Conservation (phyloP, 2,888 invertebrate species). For the Folsomia candida region DNA sequence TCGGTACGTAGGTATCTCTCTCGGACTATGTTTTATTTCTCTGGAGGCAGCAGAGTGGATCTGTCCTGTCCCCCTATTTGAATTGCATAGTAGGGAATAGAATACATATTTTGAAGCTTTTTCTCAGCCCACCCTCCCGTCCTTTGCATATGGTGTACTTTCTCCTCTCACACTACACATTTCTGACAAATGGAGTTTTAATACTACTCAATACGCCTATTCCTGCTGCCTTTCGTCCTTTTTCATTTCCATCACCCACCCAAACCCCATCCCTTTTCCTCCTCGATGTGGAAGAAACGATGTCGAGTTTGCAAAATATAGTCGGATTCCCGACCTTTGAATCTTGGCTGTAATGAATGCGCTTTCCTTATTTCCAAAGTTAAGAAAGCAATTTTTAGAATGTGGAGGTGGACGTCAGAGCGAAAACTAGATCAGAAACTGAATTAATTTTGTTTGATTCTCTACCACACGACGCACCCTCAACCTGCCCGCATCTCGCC, state of each 20-base stretch:
- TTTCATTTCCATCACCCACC: slow-evolving; percentile 1
- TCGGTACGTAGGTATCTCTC: too few relatives aligned
- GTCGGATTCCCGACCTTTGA: neutral
- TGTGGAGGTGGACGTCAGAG: neutral
- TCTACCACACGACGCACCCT: neutral
- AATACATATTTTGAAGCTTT: slow-evolving; percentile 2
- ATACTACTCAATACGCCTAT: slow-evolving; percentile 16
- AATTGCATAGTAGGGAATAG: slow-evolving; percentile 13
- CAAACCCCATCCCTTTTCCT: neutral
- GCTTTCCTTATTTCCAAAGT: neutral
- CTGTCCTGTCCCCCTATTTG: slow-evolving; percentile 1
- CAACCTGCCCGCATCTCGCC: too few relatives aligned
- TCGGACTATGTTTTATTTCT: neutral
- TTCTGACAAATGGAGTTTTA: slow-evolving; percentile 38
- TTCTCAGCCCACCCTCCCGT: neutral
- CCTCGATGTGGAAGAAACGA: neutral
- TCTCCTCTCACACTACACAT: slow-evolving; percentile 11
- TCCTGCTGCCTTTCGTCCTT: neutral
- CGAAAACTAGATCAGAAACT: neutral
- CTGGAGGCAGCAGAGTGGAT: neutral
- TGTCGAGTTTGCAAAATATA: neutral
- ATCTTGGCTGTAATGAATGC: neutral
- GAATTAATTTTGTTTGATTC: neutral
- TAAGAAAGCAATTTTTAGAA: slow-evolving; percentile 2
- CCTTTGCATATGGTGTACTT: slow-evolving; percentile 14